Conservation (phyloP, 2,888 invertebrate species). For the Cerastis rubricosa region DNA sequence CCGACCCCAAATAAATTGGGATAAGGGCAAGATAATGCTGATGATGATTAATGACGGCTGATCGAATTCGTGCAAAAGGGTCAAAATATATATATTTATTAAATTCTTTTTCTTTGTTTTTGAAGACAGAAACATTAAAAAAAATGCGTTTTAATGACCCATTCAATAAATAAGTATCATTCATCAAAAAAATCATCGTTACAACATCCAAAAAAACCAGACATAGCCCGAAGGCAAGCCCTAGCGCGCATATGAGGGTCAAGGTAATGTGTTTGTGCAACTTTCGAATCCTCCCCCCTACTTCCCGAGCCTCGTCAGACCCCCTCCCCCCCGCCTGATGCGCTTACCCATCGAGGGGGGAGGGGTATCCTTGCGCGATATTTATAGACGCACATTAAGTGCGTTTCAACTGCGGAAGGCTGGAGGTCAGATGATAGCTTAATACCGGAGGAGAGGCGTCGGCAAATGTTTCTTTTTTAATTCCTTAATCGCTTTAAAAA, state of each 20-base stretch:
- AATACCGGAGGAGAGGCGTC: slow-evolving; percentile 26
- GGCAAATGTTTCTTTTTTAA: background rate
- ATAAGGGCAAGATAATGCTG: background rate
- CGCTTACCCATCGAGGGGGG: slow-evolving; percentile 52
- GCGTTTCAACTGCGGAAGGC: slow-evolving; percentile 46
- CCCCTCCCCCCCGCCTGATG: slow-evolving; percentile 48
- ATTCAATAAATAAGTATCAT: slow-evolving; percentile 6
- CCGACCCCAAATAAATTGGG: background rate
- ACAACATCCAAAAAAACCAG: slow-evolving; percentile 32
- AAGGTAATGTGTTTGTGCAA: slow-evolving; percentile 83
- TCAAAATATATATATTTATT: too few relatives aligned
- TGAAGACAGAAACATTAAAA: background rate
- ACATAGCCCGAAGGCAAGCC: slow-evolving; percentile 53
- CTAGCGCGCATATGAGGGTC: slow-evolving; percentile 79
- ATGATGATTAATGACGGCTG: background rate
- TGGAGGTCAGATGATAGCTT: slow-evolving; percentile 52
- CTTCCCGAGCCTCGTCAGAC: slow-evolving; percentile 32
- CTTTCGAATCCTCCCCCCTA: slow-evolving; percentile 83
- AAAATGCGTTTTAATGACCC: background rate
- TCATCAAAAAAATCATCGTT: slow-evolving; percentile 24
- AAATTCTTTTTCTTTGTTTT: background rate
- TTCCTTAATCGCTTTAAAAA: background rate
- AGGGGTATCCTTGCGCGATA: slow-evolving; percentile 65
- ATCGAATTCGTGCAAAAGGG: background rate
- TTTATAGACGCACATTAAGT: slow-evolving; percentile 69